Conservation (phyloP, 2,797 vertebrate species). For the Phyllotis vaccarum region DNA sequence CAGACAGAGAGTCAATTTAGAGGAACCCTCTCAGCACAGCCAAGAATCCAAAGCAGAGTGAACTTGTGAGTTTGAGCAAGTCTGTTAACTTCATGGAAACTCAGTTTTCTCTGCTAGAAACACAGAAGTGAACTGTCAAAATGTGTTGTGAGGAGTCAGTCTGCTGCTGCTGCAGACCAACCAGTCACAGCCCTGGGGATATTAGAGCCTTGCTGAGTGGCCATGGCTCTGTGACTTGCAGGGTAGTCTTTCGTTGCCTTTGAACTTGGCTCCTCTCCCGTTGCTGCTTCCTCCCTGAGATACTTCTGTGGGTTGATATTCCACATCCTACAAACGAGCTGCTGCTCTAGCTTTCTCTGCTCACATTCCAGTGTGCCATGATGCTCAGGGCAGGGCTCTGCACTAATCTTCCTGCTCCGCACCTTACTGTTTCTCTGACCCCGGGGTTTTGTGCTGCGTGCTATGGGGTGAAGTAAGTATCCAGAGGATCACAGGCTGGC, state of each 20-base stretch:
- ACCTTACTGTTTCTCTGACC: background rate
- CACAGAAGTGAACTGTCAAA: background rate
- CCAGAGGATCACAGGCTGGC: background rate
- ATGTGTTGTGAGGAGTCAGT: background rate
- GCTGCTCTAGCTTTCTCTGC: background rate
- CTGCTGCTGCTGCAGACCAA: too few species aligned
- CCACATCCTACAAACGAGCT: background rate
- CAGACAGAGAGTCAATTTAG: background rate
- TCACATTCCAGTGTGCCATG: background rate
- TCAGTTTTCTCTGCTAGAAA: background rate
- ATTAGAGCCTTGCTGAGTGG: background rate
- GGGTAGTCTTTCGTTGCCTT: background rate
- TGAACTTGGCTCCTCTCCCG: background rate
- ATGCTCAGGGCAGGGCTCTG: background rate
- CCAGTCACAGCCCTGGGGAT: too few species aligned
- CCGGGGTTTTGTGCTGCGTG: background rate
- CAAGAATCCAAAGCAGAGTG: background rate
- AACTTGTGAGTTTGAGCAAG: background rate
- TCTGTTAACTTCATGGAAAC: background rate
- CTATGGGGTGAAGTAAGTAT: background rate
- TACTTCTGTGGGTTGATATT: background rate
- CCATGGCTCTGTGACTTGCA: background rate
- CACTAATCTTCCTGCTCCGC: background rate
- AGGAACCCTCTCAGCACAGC: background rate
- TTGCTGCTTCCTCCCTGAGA: background rate